A percentile compares a stretch with the other conserved stretches of the same genome.
These are phyloP conservation scores for Lanius collurio DNA, from an alignment of 2,113 vertebrate species.

Conservation along the genomic window DNA sequence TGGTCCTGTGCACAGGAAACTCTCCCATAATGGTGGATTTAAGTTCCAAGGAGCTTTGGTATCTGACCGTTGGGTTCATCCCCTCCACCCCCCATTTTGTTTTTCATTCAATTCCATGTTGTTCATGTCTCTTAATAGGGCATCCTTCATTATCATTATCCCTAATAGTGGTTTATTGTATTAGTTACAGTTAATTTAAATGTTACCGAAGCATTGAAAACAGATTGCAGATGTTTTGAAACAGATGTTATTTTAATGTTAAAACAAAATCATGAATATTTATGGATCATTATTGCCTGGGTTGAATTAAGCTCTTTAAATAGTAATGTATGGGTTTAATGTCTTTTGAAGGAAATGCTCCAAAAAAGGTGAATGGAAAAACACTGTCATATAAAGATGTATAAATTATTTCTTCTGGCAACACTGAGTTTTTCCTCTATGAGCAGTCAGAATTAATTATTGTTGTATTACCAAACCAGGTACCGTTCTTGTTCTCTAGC, in stretches of 20 bases:
- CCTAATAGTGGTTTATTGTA: conserved; percentile 83
- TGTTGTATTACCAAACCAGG: conserved; percentile 57
- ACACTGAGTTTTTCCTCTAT: conserved; percentile 31
- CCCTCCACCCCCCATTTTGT: background rate
- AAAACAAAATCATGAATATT: conserved; percentile 84
- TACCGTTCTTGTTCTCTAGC: conserved; percentile 8
- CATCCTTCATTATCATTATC: conserved; percentile 82
- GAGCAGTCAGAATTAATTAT: conserved; percentile 45
- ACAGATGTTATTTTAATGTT: conserved; percentile 85
- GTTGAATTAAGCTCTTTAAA: conserved; percentile 73
- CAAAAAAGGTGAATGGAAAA: conserved; percentile 68
- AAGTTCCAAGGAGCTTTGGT: conserved; percentile 52
- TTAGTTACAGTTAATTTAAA: conserved; percentile 86
- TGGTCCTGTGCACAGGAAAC: background rate
- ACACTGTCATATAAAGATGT: conserved; percentile 46
- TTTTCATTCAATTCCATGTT: conserved; percentile 48
- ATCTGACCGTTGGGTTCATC: background rate
- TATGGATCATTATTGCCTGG: conserved; percentile 76
- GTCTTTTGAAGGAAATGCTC: conserved; percentile 58
- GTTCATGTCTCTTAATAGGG: conserved; percentile 69
- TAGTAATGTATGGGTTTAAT: conserved; percentile 63
- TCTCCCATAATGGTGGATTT: background rate
- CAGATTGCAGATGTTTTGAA: conserved; percentile 86
- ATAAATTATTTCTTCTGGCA: conserved; percentile 52
- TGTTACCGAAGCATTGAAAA: conserved; percentile 82